phyloP scores from a whole-genome alignment of 2,113 vertebrate genomes.

The Axis porcinus region DNA sequence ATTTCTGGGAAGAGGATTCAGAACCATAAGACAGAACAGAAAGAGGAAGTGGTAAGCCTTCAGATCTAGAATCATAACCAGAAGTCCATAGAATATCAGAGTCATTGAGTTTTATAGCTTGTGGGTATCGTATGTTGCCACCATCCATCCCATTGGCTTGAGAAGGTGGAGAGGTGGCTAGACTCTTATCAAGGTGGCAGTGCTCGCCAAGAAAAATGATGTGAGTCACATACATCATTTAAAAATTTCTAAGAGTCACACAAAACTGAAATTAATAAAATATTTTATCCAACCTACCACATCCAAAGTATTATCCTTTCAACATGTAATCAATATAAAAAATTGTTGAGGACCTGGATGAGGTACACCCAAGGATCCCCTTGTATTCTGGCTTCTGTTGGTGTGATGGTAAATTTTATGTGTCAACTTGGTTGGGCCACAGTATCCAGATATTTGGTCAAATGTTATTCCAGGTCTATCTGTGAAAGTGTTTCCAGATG shows the following conservation, averaged over 20 bases:
- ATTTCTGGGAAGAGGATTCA: constrained; percentile 46
- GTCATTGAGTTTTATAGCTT: neutral
- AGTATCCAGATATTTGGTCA: neutral
- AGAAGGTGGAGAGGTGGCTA: neutral
- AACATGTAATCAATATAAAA: neutral
- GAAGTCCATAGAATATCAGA: rapidly evolving
- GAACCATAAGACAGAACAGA: constrained; percentile 46
- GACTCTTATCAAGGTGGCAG: rapidly evolving
- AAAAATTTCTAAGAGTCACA: neutral
- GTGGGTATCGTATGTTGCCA: neutral
- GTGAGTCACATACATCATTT: rapidly evolving
- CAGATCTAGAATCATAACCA: neutral
- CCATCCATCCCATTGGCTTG: neutral
- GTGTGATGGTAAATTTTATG: neutral
- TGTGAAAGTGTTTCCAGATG: neutral
- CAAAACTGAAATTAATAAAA: neutral
- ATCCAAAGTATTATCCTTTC: neutral
- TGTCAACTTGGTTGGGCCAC: neutral
- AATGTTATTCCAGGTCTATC: neutral
- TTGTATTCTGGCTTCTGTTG: neutral
- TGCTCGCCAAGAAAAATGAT: neutral
- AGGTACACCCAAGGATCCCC: neutral
- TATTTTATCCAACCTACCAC: neutral
- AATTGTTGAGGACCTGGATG: too few species aligned
- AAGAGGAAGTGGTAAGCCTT: constrained; percentile 56